These are phyloP conservation scores for Mandrillus leucophaeus DNA, from an alignment of 2,113 vertebrate genomes.

Conservation along the genomic window DNA sequence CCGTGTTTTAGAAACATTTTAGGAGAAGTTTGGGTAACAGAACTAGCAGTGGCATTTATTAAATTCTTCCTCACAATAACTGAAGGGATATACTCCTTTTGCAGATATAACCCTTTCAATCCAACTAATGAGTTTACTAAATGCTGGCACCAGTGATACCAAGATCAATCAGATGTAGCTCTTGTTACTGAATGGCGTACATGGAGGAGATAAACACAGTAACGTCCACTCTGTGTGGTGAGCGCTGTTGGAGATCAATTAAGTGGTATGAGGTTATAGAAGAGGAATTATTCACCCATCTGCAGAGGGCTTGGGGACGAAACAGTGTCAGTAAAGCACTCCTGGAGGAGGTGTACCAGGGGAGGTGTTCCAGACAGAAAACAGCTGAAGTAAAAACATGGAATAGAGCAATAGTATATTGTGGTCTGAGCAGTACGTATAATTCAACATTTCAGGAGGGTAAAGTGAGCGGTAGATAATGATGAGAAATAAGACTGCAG, in stretches of 20 bases:
- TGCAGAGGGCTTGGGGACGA: not conserved
- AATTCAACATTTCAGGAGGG: not conserved
- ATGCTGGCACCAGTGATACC: not conserved
- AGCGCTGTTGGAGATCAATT: not conserved
- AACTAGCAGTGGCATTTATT: not conserved
- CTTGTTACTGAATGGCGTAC: not conserved
- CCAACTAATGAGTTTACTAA: not conserved
- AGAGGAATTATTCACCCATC: not conserved
- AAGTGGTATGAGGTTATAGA: not conserved
- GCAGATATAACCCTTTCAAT: not conserved
- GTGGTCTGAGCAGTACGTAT: not conserved
- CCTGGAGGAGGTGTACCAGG: not conserved
- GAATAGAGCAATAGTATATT: not conserved
- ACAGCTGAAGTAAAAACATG: not conserved
- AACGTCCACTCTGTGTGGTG: not conserved
- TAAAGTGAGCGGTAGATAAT: not conserved
- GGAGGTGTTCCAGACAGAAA: not conserved
- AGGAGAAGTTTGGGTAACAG: not conserved
- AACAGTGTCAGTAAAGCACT: not conserved
- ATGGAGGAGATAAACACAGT: not conserved
- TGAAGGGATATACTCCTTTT: not conserved
- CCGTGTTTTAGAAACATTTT: not conserved
- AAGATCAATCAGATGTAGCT: not conserved
- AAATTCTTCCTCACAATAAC: not conserved
- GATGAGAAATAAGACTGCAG: not conserved